These are phyloP conservation scores for Leucoraja erinaceus DNA, from an alignment of 2,113 vertebrate species.

Conservation along the genomic window DNA sequence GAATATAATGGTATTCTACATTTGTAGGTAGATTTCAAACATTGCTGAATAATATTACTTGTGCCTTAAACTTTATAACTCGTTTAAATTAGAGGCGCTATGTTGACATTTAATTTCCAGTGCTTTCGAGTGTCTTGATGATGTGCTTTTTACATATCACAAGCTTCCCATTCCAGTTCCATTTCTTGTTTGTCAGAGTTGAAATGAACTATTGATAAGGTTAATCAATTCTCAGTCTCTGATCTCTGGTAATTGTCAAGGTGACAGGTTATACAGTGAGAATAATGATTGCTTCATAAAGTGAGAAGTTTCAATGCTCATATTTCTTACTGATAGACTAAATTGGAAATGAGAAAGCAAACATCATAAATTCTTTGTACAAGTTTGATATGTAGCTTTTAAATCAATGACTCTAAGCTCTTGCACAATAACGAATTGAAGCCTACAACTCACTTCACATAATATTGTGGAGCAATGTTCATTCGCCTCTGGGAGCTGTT, in stretches of 20 bases:
- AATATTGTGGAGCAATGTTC: neutral
- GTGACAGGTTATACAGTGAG: neutral
- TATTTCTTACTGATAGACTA: slow-evolving; percentile 17
- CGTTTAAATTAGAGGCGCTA: neutral
- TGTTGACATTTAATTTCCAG: neutral
- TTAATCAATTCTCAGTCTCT: neutral
- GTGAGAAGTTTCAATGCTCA: neutral
- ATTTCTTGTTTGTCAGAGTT: neutral
- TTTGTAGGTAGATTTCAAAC: neutral
- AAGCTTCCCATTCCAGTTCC: neutral
- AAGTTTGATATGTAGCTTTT: neutral
- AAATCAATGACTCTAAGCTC: neutral
- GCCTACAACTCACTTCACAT: neutral
- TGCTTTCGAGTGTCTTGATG: neutral
- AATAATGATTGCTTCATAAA: slow-evolving; percentile 6
- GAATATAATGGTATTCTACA: neutral
- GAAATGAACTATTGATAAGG: neutral
- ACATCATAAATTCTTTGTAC: neutral
- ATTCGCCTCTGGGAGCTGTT: neutral
- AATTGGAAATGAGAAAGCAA: neutral
- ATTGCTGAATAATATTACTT: neutral
- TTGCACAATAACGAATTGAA: neutral
- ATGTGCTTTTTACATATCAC: too few relatives aligned
- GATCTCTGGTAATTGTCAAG: neutral
- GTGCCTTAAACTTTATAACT: neutral